Percentiles rank a stretch among this genome's conserved stretches.
Conservation (phyloP, 1,140 invertebrate genomes). For the Yoshiicerus persimilis region DNA sequence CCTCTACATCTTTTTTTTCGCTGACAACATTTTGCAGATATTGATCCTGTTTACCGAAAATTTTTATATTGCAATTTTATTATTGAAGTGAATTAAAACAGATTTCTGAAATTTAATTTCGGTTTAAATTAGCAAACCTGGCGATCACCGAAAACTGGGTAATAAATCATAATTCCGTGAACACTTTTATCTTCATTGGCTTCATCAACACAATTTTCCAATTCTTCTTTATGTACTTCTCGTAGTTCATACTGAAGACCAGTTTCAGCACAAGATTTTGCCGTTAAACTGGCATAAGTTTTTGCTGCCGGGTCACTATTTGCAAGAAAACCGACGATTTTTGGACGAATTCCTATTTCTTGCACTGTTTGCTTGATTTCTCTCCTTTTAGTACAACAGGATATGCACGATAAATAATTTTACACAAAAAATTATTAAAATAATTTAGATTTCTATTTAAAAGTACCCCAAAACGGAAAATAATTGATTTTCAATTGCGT, state of each 20-base stretch:
- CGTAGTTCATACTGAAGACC: conserved; percentile 40
- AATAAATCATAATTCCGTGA: conserved; percentile 41
- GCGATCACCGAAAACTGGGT: conserved; percentile 38
- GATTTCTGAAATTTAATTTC: not conserved
- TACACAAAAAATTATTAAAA: not conserved
- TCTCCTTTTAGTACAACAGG: not conserved
- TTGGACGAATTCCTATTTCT: conserved; percentile 29
- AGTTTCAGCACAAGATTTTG: conserved; percentile 28
- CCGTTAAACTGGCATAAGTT: conserved; percentile 34
- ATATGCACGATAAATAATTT: not conserved
- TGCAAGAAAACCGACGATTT: conserved; percentile 42
- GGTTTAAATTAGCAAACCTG: not conserved
- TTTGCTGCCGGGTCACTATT: conserved; percentile 39
- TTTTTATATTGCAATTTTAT: no score
- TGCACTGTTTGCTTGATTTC: conserved; percentile 26
- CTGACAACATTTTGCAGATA: conserved; percentile 44
- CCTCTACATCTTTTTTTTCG: conserved; percentile 43
- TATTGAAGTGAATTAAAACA: not conserved
- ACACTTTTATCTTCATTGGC: conserved; percentile 40
- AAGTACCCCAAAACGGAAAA: no score
- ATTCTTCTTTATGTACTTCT: conserved; percentile 31
- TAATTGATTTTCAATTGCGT: no score
- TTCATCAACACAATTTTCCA: conserved; percentile 38
- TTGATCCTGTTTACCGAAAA: conserved; percentile 36
- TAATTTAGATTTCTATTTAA: not conserved